Evolutionary conservation across 1,140 invertebrate species (phyloP).

Genomic region (Temnothorax nylanderi): DNA sequence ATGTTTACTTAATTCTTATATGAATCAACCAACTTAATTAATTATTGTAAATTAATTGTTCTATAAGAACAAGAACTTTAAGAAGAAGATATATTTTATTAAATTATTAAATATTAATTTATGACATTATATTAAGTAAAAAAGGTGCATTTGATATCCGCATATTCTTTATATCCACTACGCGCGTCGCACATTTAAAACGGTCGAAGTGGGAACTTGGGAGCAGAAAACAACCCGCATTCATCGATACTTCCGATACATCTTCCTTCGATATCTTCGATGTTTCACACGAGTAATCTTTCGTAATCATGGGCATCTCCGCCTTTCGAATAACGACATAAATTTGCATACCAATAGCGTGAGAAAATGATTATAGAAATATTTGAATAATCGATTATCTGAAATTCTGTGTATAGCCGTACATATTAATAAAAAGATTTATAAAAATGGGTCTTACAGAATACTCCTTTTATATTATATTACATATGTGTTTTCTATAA

Average conservation of each 20-base stretch:
- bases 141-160: background rate
- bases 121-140: background rate
- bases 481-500: too few species aligned
- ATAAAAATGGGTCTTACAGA: background rate
- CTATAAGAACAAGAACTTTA: background rate
- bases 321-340: background rate
- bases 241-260: slow-evolving; percentile 23
- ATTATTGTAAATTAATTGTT: background rate
- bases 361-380: slow-evolving; percentile 25
- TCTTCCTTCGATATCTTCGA: slow-evolving; percentile 39
- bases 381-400: background rate
- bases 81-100: background rate
- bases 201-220: background rate
- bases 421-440: background rate
- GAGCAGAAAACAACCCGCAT: slow-evolving; percentile 26
- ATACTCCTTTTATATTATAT: background rate
- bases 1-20: too few species aligned
- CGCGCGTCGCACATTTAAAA: background rate
- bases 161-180: background rate
- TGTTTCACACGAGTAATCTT: slow-evolving; percentile 12
- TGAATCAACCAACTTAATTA: too few species aligned
- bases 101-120: background rate
- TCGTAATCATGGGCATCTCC: slow-evolving; percentile 21
- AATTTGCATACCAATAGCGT: slow-evolving; percentile 10
- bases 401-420: background rate